A percentile compares a stretch with the other conserved stretches of the same genome.
phyloP scores from a whole-genome alignment of 2,113 vertebrate genomes.

The Sceloporus undulatus region DNA sequence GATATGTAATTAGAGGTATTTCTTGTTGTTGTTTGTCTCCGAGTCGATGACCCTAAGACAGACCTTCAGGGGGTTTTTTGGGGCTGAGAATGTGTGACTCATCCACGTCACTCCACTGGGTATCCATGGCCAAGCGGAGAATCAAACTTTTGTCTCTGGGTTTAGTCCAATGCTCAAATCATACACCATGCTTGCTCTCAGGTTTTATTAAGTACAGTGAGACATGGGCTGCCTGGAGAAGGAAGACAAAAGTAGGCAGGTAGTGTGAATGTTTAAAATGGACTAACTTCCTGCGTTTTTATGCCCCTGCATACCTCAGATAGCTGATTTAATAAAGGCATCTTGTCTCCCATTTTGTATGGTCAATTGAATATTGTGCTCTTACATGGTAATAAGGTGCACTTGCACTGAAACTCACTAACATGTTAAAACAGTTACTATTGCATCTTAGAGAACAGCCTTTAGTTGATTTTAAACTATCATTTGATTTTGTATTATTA shows the following conservation, averaged over 20 bases:
- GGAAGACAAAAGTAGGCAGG: background rate
- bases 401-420: conserved; percentile 24
- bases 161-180: too few species aligned
- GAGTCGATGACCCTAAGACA: too few species aligned
- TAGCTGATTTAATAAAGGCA: background rate
- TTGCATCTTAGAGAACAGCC: accelerated
- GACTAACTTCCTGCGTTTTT: background rate
- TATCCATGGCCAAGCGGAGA: too few species aligned
- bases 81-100: too few species aligned
- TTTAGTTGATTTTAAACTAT: accelerated
- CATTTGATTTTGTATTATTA: background rate
- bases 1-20: background rate
- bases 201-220: background rate
- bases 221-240: background rate
- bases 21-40: too few species aligned
- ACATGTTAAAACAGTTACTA: background rate
- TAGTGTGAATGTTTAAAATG: background rate
- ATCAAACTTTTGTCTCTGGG: too few species aligned
- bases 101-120: too few species aligned
- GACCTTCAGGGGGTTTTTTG: too few species aligned
- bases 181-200: too few species aligned
- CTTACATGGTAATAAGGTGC: background rate
- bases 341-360: background rate
- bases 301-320: background rate
- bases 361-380: background rate